A percentile compares a stretch with the other conserved stretches of the same genome.
These are phyloP conservation scores for Pelodytes ibericus DNA, from an alignment of 2,797 vertebrate genomes.

Conservation along the genomic window DNA sequence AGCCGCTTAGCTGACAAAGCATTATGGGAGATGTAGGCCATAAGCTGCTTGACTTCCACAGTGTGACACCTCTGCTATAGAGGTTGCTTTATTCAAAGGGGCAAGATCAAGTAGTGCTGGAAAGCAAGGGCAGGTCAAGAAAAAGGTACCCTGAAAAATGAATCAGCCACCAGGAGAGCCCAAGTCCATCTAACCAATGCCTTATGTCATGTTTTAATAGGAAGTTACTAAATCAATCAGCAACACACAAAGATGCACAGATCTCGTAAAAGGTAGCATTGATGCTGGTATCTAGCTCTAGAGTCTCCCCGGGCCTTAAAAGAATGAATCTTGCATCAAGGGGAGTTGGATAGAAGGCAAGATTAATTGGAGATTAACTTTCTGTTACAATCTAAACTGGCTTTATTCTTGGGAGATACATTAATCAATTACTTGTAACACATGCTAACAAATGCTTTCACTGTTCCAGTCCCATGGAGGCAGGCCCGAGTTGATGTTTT, in stretches of 20 bases:
- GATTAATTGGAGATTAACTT: slow-evolving; percentile 13
- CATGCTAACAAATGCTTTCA: neutral
- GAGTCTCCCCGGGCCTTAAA: neutral
- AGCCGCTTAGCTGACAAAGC: too few species aligned
- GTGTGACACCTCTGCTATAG: too few species aligned
- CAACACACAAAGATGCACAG: neutral
- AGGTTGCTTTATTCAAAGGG: too few species aligned
- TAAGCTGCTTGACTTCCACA: too few species aligned
- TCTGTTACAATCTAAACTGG: neutral
- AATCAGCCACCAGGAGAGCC: too few species aligned
- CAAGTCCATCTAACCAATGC: neutral
- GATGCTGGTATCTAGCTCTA: neutral
- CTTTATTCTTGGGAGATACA: neutral
- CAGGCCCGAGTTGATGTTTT: neutral
- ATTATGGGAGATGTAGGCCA: too few species aligned
- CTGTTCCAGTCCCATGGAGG: neutral
- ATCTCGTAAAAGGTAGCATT: neutral
- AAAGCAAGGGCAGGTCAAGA: too few species aligned
- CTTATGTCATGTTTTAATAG: neutral
- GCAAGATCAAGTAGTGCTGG: too few species aligned
- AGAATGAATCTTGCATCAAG: neutral
- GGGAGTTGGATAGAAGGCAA: neutral
- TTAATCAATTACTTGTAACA: neutral
- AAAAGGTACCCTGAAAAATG: too few species aligned
- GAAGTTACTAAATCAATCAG: neutral